These are phyloP conservation scores for Thinocorus orbignyianus DNA, from an alignment of 2,113 vertebrate species.

Conservation along the genomic window DNA sequence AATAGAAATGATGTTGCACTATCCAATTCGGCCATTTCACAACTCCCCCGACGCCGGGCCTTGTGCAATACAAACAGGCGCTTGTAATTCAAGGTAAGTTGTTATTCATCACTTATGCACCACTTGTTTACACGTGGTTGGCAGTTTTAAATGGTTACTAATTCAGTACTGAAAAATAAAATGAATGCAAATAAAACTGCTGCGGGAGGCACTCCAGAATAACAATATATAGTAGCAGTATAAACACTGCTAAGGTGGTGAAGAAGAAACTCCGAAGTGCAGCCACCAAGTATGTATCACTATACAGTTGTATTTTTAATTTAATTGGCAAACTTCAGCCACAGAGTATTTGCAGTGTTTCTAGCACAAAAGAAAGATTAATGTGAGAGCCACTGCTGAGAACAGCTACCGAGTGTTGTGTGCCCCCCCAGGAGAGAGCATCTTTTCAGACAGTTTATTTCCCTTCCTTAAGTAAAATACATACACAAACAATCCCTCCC, in stretches of 20 bases:
- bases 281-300: not conserved
- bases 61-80: not conserved
- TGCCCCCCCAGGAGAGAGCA: not conserved
- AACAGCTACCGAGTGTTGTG: not conserved
- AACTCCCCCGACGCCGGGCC: not conserved
- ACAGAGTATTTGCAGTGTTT: not conserved
- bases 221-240: not conserved
- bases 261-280: not conserved
- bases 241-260: not conserved
- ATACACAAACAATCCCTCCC: not conserved
- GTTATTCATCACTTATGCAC: not conserved
- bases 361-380: not conserved
- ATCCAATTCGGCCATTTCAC: not conserved
- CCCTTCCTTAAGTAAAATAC: not conserved
- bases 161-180: slow-evolving; percentile 44
- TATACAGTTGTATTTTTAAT: not conserved
- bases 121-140: slow-evolving; percentile 37
- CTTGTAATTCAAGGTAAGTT: not conserved
- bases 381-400: not conserved
- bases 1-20: not conserved
- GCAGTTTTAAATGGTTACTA: slow-evolving; percentile 44
- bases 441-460: not conserved
- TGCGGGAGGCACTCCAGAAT: not conserved
- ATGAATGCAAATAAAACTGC: slow-evolving; percentile 28
- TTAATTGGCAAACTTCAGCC: not conserved